phyloP scores from a whole-genome alignment of 2,888 invertebrate genomes.

The Thumatha senex region DNA sequence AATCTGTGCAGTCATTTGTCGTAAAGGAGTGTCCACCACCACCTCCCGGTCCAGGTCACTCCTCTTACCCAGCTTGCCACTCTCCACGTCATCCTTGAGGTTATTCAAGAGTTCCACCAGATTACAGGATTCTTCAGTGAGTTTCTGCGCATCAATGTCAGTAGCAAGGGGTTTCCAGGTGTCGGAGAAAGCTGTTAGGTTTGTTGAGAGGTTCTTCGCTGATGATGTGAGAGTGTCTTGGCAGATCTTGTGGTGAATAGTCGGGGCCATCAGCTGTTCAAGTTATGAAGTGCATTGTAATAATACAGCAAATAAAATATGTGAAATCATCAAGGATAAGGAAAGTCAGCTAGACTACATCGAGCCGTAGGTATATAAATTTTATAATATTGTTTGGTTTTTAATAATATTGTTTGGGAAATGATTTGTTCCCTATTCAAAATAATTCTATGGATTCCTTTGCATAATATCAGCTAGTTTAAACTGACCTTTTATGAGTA shows the following conservation, averaged over 20 bases:
- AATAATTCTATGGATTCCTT: no score
- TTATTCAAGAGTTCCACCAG: conserved; percentile 42
- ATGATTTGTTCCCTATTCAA: no score
- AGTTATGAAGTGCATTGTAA: not conserved
- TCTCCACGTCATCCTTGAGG: conserved; percentile 45
- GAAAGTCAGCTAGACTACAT: no score
- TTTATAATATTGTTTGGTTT: no score
- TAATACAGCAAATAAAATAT: no score
- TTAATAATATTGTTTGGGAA: no score
- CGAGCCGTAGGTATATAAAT: no score
- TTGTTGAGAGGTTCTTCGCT: conserved; percentile 43
- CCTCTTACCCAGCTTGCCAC: conserved; percentile 44
- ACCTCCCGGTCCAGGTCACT: conserved; percentile 40
- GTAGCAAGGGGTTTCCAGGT: conserved; percentile 44
- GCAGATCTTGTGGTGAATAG: conserved; percentile 53
- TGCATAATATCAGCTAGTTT: no score
- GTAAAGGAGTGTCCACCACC: conserved; percentile 59
- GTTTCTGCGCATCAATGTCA: conserved; percentile 35
- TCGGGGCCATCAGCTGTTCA: conserved; percentile 55
- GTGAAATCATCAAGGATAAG: no score
- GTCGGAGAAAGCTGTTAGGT: conserved; percentile 40
- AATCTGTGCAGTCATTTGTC: conserved; percentile 54
- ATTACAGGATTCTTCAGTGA: conserved; percentile 34
- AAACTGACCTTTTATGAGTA: no score
- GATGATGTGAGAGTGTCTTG: conserved; percentile 51